Evolutionary conservation across 1,140 invertebrate species (phyloP).

Genomic region (Elymnias hypermnestra): DNA sequence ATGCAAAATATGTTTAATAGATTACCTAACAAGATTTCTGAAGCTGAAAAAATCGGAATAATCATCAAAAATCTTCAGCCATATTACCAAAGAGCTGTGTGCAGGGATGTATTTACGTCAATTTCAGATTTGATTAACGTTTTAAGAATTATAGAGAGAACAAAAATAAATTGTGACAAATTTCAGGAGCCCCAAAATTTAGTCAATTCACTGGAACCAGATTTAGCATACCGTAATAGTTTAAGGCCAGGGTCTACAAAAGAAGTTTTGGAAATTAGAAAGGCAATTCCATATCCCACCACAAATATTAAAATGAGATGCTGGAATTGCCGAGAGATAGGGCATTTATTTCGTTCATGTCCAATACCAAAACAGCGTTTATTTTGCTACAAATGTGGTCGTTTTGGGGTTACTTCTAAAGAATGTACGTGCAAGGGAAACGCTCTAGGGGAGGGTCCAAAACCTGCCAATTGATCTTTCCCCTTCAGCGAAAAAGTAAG

Average conservation of each 20-base stretch:
- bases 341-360: conserved; percentile 13
- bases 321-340: conserved; percentile 21
- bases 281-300: background rate
- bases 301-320: conserved; percentile 12
- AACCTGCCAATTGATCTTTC: conserved; percentile 14
- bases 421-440: conserved; percentile 22
- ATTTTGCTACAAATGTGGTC: conserved; percentile 28
- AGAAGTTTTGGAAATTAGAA: conserved; percentile 4
- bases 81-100: conserved; percentile 15
- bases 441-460: conserved; percentile 9
- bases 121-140: conserved; percentile 20
- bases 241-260: background rate
- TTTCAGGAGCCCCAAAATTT: conserved; percentile 5
- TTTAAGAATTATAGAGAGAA: conserved; percentile 22
- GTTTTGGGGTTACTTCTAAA: conserved; percentile 20
- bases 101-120: conserved; percentile 23
- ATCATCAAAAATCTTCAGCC: conserved; percentile 29
- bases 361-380: conserved; percentile 21
- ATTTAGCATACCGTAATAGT: conserved; percentile 18
- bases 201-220: background rate
- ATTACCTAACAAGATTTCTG: conserved; percentile 22
- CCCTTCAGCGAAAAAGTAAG: conserved; percentile 1
- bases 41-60: conserved; percentile 29
- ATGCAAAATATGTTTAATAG: conserved; percentile 44
- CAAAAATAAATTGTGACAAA: conserved; percentile 23